These are phyloP conservation scores for Coelopa frigida DNA, from an alignment of 1,140 invertebrate genomes.

Conservation along the genomic window DNA sequence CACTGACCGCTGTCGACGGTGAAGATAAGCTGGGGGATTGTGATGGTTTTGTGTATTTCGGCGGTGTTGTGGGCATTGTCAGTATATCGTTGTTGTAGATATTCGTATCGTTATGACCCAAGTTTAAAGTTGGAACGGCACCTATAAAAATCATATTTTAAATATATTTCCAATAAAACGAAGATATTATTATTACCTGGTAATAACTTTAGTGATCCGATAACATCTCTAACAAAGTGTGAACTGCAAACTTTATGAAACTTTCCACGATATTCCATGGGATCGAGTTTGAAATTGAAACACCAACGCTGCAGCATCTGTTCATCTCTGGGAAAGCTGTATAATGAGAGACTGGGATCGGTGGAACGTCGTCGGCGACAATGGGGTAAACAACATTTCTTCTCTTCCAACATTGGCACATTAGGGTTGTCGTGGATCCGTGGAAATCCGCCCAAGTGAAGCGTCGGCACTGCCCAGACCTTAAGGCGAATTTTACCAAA, in stretches of 20 bases:
- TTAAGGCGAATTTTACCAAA: slow-evolving; percentile 40
- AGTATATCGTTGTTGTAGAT: slow-evolving; percentile 40
- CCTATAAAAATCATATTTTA: slow-evolving; percentile 13
- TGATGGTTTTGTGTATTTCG: slow-evolving; percentile 4
- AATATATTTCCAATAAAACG: not conserved
- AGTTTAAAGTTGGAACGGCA: slow-evolving; percentile 35
- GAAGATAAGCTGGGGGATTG: not conserved
- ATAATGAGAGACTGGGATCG: slow-evolving; percentile 38
- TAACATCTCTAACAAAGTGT: slow-evolving; percentile 37
- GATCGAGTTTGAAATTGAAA: slow-evolving; percentile 37
- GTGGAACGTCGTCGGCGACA: slow-evolving; percentile 36
- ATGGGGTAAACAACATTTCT: slow-evolving; percentile 36
- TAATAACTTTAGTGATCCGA: slow-evolving; percentile 33
- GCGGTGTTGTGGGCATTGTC: slow-evolving; percentile 25
- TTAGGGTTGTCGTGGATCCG: slow-evolving; percentile 40
- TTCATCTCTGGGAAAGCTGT: slow-evolving; percentile 37
- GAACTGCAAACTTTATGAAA: slow-evolving; percentile 42
- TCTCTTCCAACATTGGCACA: slow-evolving; percentile 35
- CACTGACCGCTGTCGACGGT: no score
- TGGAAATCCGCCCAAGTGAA: slow-evolving; percentile 35
- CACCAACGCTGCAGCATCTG: slow-evolving; percentile 35
- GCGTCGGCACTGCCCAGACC: slow-evolving; percentile 38
- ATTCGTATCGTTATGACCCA: slow-evolving; percentile 38
- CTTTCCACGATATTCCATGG: slow-evolving; percentile 35
- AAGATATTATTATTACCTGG: slow-evolving; percentile 20